Conservation (phyloP, 2,888 invertebrate species). For the Phorcus lineatus region DNA sequence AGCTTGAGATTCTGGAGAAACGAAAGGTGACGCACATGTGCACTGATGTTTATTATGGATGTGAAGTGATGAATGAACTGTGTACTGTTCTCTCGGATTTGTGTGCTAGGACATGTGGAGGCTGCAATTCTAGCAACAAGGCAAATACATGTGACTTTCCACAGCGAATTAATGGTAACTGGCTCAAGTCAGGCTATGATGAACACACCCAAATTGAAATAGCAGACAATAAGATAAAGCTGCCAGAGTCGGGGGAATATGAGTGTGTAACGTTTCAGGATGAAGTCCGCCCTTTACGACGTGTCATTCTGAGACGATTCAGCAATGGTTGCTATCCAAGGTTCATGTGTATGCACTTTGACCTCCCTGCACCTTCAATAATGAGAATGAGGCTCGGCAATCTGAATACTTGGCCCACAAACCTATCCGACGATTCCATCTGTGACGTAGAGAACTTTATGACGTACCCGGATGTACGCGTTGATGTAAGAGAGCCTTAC, state of each 20-base stretch:
- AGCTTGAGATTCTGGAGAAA: conserved; percentile 29
- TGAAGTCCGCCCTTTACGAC: conserved; percentile 28
- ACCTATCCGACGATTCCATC: conserved; percentile 39
- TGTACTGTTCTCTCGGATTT: conserved; percentile 28
- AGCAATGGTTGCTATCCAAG: conserved; percentile 53
- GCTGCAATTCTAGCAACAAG: conserved; percentile 19
- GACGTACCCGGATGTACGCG: conserved; percentile 43
- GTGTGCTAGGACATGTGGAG: conserved; percentile 35
- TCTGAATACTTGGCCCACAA: conserved; percentile 43
- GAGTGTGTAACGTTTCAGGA: conserved; percentile 43
- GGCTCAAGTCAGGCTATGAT: conserved; percentile 23
- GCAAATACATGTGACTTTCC: conserved; percentile 33
- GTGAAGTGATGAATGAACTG: conserved; percentile 23
- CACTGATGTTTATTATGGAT: conserved; percentile 32
- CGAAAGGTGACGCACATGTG: conserved; percentile 30
- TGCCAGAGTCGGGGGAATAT: conserved; percentile 34
- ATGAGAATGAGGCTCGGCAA: conserved; percentile 44
- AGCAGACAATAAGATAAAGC: conserved; percentile 19
- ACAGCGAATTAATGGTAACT: conserved; percentile 32
- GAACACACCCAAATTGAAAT: conserved; percentile 33
- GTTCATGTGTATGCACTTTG: conserved; percentile 47
- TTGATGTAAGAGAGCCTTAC: conserved; percentile 31
- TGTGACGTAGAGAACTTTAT: conserved; percentile 46
- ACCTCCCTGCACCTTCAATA: conserved; percentile 41
- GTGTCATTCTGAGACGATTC: conserved; percentile 39